phyloP scores from a whole-genome alignment of 2,797 vertebrate species.

The Carduelis carduelis region DNA sequence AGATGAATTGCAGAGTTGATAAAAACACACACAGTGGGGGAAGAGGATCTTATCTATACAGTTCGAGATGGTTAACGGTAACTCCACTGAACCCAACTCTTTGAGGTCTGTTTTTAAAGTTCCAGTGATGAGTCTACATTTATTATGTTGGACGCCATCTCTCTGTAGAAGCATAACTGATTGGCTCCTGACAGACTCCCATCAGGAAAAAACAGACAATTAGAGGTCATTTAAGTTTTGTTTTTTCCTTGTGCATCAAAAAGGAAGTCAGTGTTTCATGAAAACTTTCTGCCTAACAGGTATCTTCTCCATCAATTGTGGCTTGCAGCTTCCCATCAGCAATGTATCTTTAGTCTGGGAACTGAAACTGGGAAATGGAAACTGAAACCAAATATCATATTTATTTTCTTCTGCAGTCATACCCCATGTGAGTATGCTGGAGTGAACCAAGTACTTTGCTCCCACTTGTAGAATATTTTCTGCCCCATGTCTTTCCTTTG shows the following conservation, averaged over 20 bases:
- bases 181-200: background rate
- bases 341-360: constrained; percentile 80
- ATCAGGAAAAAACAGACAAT: background rate
- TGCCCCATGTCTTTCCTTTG: background rate
- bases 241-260: background rate
- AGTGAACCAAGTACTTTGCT: background rate
- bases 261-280: background rate
- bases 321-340: constrained; percentile 61
- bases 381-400: constrained; percentile 77
- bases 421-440: constrained; percentile 88
- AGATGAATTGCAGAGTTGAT: background rate
- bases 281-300: constrained; percentile 65
- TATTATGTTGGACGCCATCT: background rate
- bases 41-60: background rate
- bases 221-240: background rate
- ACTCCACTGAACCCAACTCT: background rate
- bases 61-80: background rate
- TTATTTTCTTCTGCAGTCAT: constrained; percentile 93
- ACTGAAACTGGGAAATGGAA: constrained; percentile 81
- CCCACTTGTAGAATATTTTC: background rate
- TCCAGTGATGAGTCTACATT: background rate
- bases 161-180: background rate
- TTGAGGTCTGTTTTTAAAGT: background rate
- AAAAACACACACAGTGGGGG: background rate
- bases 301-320: constrained; percentile 88